phyloP scores from a whole-genome alignment of 2,888 invertebrate genomes.

The Diaperis boleti region DNA sequence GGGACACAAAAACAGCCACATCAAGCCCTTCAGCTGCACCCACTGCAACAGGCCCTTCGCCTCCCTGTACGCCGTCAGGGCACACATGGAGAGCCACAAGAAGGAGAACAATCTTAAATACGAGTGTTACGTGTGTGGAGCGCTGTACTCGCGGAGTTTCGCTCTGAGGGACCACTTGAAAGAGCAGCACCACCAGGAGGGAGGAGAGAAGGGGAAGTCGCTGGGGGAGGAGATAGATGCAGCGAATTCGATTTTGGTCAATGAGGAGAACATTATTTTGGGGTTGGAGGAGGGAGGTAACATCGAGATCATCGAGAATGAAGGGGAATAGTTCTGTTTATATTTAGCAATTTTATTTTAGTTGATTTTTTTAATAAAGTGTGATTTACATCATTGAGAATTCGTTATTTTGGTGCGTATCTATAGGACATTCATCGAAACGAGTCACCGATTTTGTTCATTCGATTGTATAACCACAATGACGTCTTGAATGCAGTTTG shows the following conservation, averaged over 20 bases:
- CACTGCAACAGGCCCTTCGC: constrained; percentile 84
- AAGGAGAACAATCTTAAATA: constrained; percentile 78
- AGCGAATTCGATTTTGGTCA: constrained; percentile 55
- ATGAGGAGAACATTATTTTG: constrained; percentile 53
- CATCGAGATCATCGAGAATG: constrained; percentile 37
- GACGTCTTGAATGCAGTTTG: too few species aligned
- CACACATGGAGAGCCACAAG: constrained; percentile 81
- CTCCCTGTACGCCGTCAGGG: constrained; percentile 80
- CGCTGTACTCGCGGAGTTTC: constrained; percentile 81
- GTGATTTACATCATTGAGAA: too few species aligned
- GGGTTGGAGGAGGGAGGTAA: constrained; percentile 38
- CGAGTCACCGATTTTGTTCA: too few species aligned
- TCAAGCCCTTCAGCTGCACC: constrained; percentile 82
- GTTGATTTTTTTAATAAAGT: too few species aligned
- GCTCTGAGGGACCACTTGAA: constrained; percentile 81
- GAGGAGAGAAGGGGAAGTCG: constrained; percentile 16
- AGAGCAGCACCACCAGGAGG: constrained; percentile 69
- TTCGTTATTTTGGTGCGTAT: too few species aligned
- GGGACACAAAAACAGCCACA: constrained; percentile 85
- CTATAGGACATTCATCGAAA: too few species aligned
- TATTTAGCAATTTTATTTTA: neutral
- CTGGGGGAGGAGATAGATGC: constrained; percentile 54
- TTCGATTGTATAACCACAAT: too few species aligned
- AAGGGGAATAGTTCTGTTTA: constrained; percentile 11
- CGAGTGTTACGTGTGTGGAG: constrained; percentile 79